Percentiles rank a stretch among this genome's conserved stretches.
Conservation (phyloP, 1,140 invertebrate species). For the Zaprionus lachaisei region DNA sequence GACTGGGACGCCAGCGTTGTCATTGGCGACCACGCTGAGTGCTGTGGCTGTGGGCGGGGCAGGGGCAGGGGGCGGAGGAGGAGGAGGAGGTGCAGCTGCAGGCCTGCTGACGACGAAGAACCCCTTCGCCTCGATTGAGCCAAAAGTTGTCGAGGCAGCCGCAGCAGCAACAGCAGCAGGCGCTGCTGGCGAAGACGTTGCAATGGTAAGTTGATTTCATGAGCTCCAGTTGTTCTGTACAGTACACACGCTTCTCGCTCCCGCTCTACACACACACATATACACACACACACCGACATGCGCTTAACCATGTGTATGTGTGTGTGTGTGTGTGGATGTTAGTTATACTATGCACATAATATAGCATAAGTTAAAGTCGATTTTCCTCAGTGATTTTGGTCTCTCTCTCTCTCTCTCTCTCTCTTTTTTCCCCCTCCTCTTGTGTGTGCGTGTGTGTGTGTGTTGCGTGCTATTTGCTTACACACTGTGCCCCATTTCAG, state of each 20-base stretch:
- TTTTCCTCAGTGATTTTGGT: slow-evolving; percentile 68
- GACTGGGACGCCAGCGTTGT: slow-evolving; percentile 20
- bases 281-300: slow-evolving; percentile 1
- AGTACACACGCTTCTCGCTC: slow-evolving; percentile 34
- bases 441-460: slow-evolving; percentile 13
- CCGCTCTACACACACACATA: slow-evolving; percentile 29
- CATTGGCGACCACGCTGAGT: slow-evolving; percentile 17
- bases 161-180: slow-evolving; percentile 16
- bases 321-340: background rate
- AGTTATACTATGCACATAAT: slow-evolving; percentile 28
- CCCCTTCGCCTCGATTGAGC: slow-evolving; percentile 38
- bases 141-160: slow-evolving; percentile 21
- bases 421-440: background rate
- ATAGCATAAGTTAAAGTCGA: slow-evolving; percentile 69
- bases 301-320: background rate
- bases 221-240: slow-evolving; percentile 31
- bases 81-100: slow-evolving; percentile 33
- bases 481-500: slow-evolving; percentile 31
- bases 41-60: slow-evolving; percentile 2
- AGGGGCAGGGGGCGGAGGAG: slow-evolving; percentile 26
- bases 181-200: slow-evolving; percentile 57
- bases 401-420: slow-evolving; percentile 26
- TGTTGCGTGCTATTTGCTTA: slow-evolving; percentile 70
- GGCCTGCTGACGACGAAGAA: slow-evolving; percentile 38
- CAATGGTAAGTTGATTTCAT: slow-evolving; percentile 74